A percentile compares a stretch with the other conserved stretches of the same genome.
Conservation (phyloP, 2,113 vertebrate species). For the Mixornis gularis region DNA sequence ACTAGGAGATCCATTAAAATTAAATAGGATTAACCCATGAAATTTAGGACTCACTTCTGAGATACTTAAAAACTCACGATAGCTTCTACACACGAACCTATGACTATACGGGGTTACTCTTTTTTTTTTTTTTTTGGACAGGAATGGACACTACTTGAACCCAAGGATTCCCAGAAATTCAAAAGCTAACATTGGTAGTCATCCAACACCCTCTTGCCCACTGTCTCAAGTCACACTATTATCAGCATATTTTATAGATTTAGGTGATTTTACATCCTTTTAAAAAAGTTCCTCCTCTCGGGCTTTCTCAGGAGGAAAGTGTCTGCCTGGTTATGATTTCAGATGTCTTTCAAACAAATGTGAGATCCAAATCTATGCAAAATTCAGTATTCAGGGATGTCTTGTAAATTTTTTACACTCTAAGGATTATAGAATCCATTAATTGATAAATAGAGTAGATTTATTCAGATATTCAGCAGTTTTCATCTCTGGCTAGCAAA, state of each 20-base stretch:
- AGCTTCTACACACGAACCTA: neutral
- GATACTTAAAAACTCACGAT: neutral
- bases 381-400: neutral
- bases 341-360: neutral
- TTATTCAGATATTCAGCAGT: neutral
- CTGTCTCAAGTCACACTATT: neutral
- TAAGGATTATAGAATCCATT: neutral
- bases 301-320: neutral
- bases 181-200: neutral
- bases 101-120: neutral
- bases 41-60: neutral
- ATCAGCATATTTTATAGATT: neutral
- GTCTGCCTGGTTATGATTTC: constrained; percentile 1
- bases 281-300: neutral
- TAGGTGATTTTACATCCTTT: neutral
- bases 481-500: neutral
- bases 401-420: neutral
- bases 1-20: constrained; percentile 6
- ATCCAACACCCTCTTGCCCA: neutral
- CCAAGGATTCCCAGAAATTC: neutral
- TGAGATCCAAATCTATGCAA: neutral
- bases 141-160: neutral
- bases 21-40: neutral
- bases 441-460: neutral
- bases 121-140: neutral